A percentile compares a stretch with the other conserved stretches of the same genome.
These are phyloP conservation scores for Stenolophus ochropezus DNA, from an alignment of 2,888 invertebrate genomes.

Conservation along the genomic window DNA sequence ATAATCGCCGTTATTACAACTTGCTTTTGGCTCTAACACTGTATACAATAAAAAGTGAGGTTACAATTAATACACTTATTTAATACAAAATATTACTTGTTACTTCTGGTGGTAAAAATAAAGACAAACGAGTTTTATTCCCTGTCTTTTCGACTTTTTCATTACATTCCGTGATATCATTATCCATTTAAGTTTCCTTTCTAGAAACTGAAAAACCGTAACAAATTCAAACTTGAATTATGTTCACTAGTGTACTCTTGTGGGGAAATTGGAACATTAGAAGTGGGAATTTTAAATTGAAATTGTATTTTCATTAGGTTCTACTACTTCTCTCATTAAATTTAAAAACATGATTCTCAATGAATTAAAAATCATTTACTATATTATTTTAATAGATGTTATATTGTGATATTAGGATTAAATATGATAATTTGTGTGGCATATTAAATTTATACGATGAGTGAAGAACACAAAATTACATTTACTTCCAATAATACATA, in stretches of 20 bases:
- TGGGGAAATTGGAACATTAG: too few relatives aligned
- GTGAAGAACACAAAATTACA: too few relatives aligned
- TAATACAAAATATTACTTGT: neutral
- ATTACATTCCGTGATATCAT: neutral
- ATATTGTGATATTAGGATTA: neutral
- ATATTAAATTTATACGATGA: too few relatives aligned
- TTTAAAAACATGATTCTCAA: too few relatives aligned
- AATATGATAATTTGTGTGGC: too few relatives aligned
- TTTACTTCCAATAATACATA: too few relatives aligned
- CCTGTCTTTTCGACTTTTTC: neutral
- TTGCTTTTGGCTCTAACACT: constrained; percentile 2
- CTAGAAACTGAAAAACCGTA: neutral
- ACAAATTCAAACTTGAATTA: neutral
- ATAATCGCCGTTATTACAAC: constrained; percentile 67
- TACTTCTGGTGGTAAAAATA: constrained; percentile 3
- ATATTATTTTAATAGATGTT: too few relatives aligned
- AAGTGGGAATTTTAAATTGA: too few relatives aligned
- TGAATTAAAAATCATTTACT: too few relatives aligned
- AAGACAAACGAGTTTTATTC: constrained; percentile 7
- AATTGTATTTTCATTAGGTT: too few relatives aligned
- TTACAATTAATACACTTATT: neutral
- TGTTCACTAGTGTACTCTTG: neutral
- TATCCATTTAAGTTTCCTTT: constrained; percentile 1
- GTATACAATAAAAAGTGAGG: neutral
- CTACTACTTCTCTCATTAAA: too few relatives aligned